Evolutionary conservation across 2,113 vertebrate genomes (phyloP).

Genomic region (Hippoglossus stenolepis): DNA sequence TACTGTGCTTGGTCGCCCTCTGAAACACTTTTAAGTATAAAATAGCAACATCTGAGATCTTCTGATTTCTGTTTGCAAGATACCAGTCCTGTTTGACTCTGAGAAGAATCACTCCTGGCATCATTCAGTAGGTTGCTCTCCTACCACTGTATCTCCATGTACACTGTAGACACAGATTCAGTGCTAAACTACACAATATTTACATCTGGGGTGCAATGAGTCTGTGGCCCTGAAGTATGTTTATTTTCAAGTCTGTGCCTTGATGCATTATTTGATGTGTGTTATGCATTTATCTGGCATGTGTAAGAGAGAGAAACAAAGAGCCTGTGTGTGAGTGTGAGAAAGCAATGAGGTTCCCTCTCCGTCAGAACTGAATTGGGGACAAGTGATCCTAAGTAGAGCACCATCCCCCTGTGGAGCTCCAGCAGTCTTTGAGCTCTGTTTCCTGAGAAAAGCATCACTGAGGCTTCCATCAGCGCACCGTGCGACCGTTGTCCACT

Average conservation of each 20-base stretch:
- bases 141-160: background rate
- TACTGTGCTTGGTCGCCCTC: background rate
- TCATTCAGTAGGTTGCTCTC: background rate
- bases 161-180: background rate
- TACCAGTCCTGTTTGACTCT: background rate
- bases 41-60: background rate
- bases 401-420: constrained; percentile 76
- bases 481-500: constrained; percentile 19
- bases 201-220: background rate
- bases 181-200: background rate
- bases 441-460: constrained; percentile 48
- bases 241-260: background rate
- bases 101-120: background rate
- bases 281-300: background rate
- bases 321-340: constrained; percentile 5
- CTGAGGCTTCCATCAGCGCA: constrained; percentile 11
- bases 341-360: constrained; percentile 50
- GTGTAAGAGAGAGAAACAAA: background rate
- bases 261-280: background rate
- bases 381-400: constrained; percentile 82
- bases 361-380: constrained; percentile 72
- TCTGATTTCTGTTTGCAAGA: background rate
- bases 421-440: constrained; percentile 51
- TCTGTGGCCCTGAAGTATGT: background rate
- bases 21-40: background rate